Evolutionary conservation across 2,113 vertebrate species (phyloP).

Genomic region (Kobus ellipsiprymnus): DNA sequence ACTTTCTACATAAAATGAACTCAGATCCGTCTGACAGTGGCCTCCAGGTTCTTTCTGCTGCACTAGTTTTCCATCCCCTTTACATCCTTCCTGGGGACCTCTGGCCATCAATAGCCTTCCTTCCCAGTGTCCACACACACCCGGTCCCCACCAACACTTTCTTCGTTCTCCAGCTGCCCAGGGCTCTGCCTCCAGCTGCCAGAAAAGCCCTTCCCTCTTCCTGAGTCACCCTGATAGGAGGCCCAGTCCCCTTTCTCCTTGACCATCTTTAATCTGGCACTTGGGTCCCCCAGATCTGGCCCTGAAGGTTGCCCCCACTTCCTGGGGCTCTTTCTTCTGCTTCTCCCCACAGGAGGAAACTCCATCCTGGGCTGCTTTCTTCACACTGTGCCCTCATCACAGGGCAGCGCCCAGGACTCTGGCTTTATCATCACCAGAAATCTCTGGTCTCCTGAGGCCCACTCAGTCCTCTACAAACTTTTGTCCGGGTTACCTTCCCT

Average conservation of each 20-base stretch:
- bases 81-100: neutral
- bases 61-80: neutral
- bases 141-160: neutral
- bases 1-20: neutral
- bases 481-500: neutral
- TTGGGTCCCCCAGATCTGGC: neutral
- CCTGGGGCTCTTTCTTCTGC: neutral
- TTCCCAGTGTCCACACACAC: rapidly evolving
- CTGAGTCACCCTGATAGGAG: neutral
- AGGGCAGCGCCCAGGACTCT: too few relatives aligned
- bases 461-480: neutral
- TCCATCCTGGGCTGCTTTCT: neutral
- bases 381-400: neutral
- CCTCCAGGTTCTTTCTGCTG: neutral
- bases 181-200: neutral
- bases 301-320: neutral
- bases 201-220: neutral
- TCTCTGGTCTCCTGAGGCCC: neutral
- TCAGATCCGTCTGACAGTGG: neutral
- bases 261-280: neutral
- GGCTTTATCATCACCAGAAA: neutral
- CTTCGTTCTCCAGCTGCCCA: neutral
- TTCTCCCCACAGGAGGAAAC: neutral
- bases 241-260: neutral
- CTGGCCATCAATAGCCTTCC: too few relatives aligned